phyloP scores from a whole-genome alignment of 1,140 invertebrate species.

The Penaeus japonicus region DNA sequence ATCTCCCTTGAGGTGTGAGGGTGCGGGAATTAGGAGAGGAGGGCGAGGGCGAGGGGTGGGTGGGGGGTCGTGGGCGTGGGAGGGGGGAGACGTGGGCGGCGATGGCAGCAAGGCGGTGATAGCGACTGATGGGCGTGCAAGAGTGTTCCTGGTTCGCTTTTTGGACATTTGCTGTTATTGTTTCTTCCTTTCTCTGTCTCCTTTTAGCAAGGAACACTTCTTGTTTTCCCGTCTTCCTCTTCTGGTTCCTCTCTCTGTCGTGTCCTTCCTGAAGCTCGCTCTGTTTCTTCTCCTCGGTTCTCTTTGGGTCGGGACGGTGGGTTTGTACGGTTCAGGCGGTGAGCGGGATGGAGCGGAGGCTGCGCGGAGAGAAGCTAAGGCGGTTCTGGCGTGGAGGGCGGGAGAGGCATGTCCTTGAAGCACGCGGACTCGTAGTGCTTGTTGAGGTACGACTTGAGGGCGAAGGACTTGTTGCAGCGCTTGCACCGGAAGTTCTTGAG shows the following conservation, averaged over 20 bases:
- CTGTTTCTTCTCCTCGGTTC: neutral
- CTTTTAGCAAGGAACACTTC: neutral
- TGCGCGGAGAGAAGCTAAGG: neutral
- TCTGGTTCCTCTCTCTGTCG: neutral
- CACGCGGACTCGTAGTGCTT: conserved; percentile 96
- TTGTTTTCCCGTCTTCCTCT: neutral
- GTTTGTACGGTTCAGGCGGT: conserved; percentile 45
- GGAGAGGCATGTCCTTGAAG: conserved; percentile 66
- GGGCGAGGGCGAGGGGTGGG: neutral
- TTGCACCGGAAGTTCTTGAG: conserved; percentile 91
- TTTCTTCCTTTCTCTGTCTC: neutral
- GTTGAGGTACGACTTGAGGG: conserved; percentile 96
- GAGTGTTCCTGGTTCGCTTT: neutral
- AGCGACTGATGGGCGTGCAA: neutral
- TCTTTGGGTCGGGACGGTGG: conserved; percentile 37
- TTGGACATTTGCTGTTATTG: neutral
- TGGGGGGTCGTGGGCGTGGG: neutral
- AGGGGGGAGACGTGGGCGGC: neutral
- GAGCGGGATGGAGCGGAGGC: conserved; percentile 14
- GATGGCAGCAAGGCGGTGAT: neutral
- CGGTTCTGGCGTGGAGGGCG: conserved; percentile 43
- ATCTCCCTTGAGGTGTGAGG: neutral
- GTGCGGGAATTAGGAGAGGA: neutral
- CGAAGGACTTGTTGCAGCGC: conserved; percentile 91
- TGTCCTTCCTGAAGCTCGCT: neutral